phyloP scores from a whole-genome alignment of 2,797 vertebrate genomes.

The Sphaeramia orbicularis region DNA sequence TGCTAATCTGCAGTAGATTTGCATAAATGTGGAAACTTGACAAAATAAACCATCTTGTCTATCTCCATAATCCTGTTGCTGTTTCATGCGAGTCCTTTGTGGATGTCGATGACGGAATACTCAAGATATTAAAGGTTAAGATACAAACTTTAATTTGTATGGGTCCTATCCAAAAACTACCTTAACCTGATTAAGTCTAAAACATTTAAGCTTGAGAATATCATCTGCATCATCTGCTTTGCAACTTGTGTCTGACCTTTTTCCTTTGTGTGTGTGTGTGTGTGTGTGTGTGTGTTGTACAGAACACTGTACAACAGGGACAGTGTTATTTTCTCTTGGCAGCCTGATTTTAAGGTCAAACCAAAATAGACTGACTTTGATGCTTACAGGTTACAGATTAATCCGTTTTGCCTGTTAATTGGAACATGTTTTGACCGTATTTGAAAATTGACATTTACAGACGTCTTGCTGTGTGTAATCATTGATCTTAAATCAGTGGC shows the following conservation, averaged over 20 bases:
- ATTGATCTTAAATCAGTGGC: too few species aligned
- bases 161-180: background rate
- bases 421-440: too few species aligned
- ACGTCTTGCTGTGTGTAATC: too few species aligned
- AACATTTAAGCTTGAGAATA: too few species aligned
- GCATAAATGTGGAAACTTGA: conserved; percentile 39
- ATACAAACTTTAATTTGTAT: conserved; percentile 13
- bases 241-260: conserved; percentile 9
- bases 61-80: background rate
- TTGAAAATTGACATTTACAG: too few species aligned
- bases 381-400: background rate
- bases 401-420: background rate
- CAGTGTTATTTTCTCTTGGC: conserved; percentile 11
- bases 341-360: conserved; percentile 2
- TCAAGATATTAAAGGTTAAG: background rate
- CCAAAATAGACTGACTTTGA: conserved; percentile 2
- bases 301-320: conserved; percentile 13
- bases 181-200: conserved; percentile 6
- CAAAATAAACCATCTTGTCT: conserved; percentile 1
- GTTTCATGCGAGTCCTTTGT: background rate
- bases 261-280: background rate
- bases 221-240: conserved; percentile 2
- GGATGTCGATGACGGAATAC: conserved; percentile 2
- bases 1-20: conserved; percentile 24
- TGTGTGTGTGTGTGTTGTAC: background rate